These are phyloP conservation scores for Diogma glabrata DNA, from an alignment of 2,888 invertebrate species.

Conservation along the genomic window DNA sequence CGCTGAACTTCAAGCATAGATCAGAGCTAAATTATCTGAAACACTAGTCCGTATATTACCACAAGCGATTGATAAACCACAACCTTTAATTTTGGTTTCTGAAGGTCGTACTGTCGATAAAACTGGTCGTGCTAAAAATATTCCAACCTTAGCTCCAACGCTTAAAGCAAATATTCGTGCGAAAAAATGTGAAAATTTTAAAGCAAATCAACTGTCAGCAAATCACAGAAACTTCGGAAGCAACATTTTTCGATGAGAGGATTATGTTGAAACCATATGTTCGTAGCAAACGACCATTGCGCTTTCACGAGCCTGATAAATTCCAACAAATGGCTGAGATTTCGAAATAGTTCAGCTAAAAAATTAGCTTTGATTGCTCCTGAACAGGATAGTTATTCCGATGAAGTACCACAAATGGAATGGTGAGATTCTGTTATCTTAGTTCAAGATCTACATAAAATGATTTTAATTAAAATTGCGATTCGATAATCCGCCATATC, in stretches of 20 bases:
- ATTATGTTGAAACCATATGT: constrained; percentile 56
- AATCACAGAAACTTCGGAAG: constrained; percentile 38
- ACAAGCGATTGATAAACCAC: constrained; percentile 49
- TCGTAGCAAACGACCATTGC: constrained; percentile 61
- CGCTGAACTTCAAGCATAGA: constrained; percentile 84
- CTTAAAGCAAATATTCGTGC: constrained; percentile 93
- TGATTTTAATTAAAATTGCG: too few species aligned
- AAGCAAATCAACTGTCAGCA: constrained; percentile 51
- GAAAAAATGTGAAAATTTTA: constrained; percentile 84
- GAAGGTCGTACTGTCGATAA: constrained; percentile 90
- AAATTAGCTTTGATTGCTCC: constrained; percentile 88
- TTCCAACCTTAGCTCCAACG: constrained; percentile 84
- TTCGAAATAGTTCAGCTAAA: constrained; percentile 84
- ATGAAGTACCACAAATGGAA: constrained; percentile 82
- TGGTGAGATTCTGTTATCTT: constrained; percentile 99
- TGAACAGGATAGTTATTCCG: constrained; percentile 61
- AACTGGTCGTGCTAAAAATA: constrained; percentile 71
- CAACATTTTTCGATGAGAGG: constrained; percentile 64
- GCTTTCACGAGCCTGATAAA: constrained; percentile 94
- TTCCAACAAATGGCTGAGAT: constrained; percentile 85
- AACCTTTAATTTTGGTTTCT: constrained; percentile 84
- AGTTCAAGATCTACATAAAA: constrained; percentile 45
- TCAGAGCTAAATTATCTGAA: constrained; percentile 71
- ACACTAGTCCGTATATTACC: constrained; percentile 36
- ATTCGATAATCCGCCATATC: constrained; percentile 59